Evolutionary conservation across 2,113 vertebrate species (phyloP), one percentile per base, ranked within the genome.

Genomic region (Dicaeum eximium): DNA sequence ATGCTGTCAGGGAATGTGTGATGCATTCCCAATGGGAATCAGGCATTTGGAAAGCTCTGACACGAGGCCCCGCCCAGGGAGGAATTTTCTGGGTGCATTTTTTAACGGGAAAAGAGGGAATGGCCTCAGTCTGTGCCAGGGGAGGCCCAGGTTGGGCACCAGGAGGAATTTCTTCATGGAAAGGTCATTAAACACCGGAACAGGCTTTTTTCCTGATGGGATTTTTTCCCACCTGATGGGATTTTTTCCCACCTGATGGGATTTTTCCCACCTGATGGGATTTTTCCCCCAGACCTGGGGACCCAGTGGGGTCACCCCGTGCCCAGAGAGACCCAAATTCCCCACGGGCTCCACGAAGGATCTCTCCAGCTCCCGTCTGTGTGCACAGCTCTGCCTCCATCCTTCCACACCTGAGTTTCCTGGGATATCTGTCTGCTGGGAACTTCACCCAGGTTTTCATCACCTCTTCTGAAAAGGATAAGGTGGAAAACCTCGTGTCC

Each of bases 1-100:
- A 56, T 17, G 0, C 7, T 13, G 12, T 24, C 58, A 64, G 53
- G 33, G 22, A 35, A 16, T 0, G 1, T 30, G 13, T 10, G 12
- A 5, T 40, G 54, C 60, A 40, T 53, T 91, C 58, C 72, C 33
- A 27, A 7, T 4, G 72, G 67, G 57, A 84, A 40, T 61, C 19
- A 5, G n/a, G 4, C 30, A 64, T 50, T 40, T 14, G 4, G 2
- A 51, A 7, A 33, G 22, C n/a, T 22, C n/a, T n/a, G 40, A 28
- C n/a, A 72, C 1, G 7, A 57, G 33, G 13, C 13, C 18, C 15
- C 27, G 9, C 30, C 15, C 15, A 30, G 11, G 14, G 21, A 37
- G 8, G 20, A 7, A 3, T 51, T 67, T 33, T 56, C n/a, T 28
- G 28, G 15, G 45, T 37, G 51, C 8, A 2, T 23, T 45, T 67